phyloP scores from a whole-genome alignment of 2,888 invertebrate species.

The Heliconius cydno region DNA sequence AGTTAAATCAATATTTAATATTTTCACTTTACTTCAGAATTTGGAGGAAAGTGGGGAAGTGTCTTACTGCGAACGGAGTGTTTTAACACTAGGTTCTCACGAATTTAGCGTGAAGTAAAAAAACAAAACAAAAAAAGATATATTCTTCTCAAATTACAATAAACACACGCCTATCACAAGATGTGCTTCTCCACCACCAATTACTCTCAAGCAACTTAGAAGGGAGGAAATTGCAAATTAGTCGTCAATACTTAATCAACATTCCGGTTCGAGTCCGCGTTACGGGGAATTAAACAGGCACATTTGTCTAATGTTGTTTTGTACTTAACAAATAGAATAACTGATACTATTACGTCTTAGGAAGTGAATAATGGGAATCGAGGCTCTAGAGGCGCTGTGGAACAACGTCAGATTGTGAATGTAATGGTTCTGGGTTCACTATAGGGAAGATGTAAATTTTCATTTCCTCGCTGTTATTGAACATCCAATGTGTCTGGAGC shows the following conservation, averaged over 20 bases:
- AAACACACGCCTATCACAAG: conserved; percentile 13
- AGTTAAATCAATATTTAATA: neutral
- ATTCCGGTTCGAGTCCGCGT: conserved; percentile 61
- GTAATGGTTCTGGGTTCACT: neutral
- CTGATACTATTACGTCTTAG: neutral
- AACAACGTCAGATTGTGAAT: too few species aligned
- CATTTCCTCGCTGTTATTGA: neutral
- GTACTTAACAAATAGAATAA: conserved; percentile 11
- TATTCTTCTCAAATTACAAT: neutral
- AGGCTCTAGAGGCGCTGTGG: neutral
- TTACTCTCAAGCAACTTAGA: conserved; percentile 47
- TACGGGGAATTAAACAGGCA: conserved; percentile 63
- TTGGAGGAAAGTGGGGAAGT: neutral
- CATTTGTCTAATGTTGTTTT: conserved; percentile 21
- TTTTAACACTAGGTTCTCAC: neutral
- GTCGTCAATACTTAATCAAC: conserved; percentile 72
- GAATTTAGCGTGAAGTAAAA: too few species aligned
- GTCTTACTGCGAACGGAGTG: neutral
- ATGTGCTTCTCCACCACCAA: conserved; percentile 32
- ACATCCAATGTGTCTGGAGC: neutral
- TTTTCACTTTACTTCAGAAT: neutral
- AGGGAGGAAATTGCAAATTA: conserved; percentile 49
- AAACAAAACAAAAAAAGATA: too few species aligned
- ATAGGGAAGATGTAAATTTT: neutral
- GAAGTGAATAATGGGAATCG: neutral